A percentile compares a stretch with the other conserved stretches of the same genome.
Conservation (phyloP, 37 sponge, comb jelly and placozoan species). For the Halisarca cf. caerulea region DNA sequence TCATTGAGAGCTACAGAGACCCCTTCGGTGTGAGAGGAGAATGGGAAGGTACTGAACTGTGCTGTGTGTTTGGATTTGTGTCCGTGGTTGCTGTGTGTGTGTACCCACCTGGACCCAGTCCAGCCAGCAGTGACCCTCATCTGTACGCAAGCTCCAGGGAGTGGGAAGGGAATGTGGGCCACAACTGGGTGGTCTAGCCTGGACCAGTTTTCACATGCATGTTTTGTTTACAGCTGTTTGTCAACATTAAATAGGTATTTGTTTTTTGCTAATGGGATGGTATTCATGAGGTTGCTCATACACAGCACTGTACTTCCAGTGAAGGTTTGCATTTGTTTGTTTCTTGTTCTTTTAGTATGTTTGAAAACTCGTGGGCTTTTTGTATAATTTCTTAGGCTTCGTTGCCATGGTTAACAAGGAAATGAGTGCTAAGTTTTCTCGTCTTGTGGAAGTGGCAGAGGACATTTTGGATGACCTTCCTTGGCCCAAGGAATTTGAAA, state of each 20-base stretch:
- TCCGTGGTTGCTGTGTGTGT: background rate
- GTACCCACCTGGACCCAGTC: background rate
- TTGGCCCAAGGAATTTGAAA: conserved; percentile 86
- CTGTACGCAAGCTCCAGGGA: background rate
- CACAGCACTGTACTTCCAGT: no score
- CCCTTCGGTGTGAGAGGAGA: conserved; percentile 94
- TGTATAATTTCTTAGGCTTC: no score
- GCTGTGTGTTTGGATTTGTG: background rate
- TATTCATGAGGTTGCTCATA: no score
- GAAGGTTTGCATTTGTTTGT: no score
- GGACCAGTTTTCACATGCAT: no score
- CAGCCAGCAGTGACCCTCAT: background rate
- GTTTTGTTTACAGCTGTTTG: no score
- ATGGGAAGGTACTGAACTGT: conserved; percentile 76
- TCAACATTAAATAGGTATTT: no score
- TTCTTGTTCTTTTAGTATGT: no score
- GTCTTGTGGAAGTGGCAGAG: conserved; percentile 76
- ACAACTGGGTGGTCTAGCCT: no score
- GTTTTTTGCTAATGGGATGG: no score
- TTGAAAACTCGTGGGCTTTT: no score
- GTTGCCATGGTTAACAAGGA: conserved; percentile 93
- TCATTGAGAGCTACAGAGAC: conserved; percentile 93
- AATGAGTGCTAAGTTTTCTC: conserved; percentile 84
- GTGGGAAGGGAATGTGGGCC: background rate
- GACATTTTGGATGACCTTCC: conserved; percentile 65